phyloP scores from a whole-genome alignment of 2,888 invertebrate species.

The Pyrgus malvae region DNA sequence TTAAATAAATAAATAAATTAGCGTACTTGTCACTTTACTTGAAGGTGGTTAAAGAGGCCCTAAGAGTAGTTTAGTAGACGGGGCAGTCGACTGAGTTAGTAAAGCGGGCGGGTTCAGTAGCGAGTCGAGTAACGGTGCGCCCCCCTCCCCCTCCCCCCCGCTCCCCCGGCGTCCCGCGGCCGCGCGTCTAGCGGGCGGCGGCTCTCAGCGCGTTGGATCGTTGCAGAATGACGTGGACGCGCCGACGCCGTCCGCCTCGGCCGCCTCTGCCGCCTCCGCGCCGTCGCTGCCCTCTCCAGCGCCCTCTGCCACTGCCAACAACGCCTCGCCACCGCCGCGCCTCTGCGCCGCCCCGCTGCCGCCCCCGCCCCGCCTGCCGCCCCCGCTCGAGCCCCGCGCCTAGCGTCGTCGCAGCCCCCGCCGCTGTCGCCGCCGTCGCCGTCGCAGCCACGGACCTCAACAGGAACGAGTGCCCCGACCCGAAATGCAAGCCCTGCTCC shows the following conservation, averaged over 20 bases:
- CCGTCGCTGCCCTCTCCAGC: constrained; percentile 48
- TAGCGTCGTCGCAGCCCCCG: constrained; percentile 40
- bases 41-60: too few relatives aligned
- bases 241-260: constrained; percentile 70
- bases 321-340: constrained; percentile 30
- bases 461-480: constrained; percentile 40
- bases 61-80: constrained; percentile 3
- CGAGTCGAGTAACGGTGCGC: constrained; percentile 72
- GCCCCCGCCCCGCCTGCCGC: constrained; percentile 32
- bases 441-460: constrained; percentile 42
- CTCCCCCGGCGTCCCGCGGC: constrained; percentile 31
- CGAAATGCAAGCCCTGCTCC: constrained; percentile 32
- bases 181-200: constrained; percentile 62
- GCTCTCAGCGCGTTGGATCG: constrained; percentile 75
- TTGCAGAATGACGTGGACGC: constrained; percentile 81
- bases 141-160: constrained; percentile 35
- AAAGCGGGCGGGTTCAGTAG: constrained; percentile 44
- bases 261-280: constrained; percentile 51
- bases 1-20: too few relatives aligned
- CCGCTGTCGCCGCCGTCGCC: constrained; percentile 36
- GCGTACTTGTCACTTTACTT: too few relatives aligned
- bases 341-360: constrained; percentile 30
- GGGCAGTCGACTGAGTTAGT: constrained; percentile 47
- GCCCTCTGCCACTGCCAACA: constrained; percentile 34
- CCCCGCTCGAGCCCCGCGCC: constrained; percentile 44